Base-by-base conservation (phyloP, 2,113 vertebrate species). In the Grus americana region DNA sequence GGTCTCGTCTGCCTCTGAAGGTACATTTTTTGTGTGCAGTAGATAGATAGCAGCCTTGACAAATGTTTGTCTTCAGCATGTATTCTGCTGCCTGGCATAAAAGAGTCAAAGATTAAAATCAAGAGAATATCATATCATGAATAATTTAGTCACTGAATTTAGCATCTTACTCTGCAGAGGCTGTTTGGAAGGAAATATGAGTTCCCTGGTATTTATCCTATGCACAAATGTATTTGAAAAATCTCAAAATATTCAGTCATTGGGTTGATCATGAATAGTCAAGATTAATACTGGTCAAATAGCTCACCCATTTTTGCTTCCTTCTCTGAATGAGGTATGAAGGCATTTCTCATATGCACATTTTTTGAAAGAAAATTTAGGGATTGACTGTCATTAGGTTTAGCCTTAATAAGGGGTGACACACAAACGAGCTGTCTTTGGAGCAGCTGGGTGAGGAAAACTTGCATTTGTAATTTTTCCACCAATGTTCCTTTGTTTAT, bases 91-190 rank as follows among this genome's bases (percentile, higher is more conserved):
- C 76, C 85, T 96, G 85, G 74, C 49, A 52, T 10, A 72, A 58
- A 62, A 82, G 61, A 96, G 96, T 75, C 93, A 90, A 93, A 93
- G 95, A 94, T 90, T 93, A 92, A 85, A 85, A 96, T 95, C 85
- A 86, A 68, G 88, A 86, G 74, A 92, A 85, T 93, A 92, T 88
- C 92, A 65, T 32, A 85, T 82, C 30, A 83, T 95, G 86, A 94
- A 97, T 94, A 96, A 97, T 95, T 94, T 80, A 97, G 46, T 70
- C 63, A 73, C 88, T 79, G 74, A 86, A 92, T 91, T 88, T 90
- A 94, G 71, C 88, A 76, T 78, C 92, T 90, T n/a, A 18, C 59
- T 92, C 82, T 80, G 82, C 8, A 1, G 88, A 92, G 92, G 88
- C 75, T n/a, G 29, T 62, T 58, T 83, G 63, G 82, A 52, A 94